Evolutionary conservation across 1,140 invertebrate genomes (phyloP).

Genomic region (Planococcus citri): DNA sequence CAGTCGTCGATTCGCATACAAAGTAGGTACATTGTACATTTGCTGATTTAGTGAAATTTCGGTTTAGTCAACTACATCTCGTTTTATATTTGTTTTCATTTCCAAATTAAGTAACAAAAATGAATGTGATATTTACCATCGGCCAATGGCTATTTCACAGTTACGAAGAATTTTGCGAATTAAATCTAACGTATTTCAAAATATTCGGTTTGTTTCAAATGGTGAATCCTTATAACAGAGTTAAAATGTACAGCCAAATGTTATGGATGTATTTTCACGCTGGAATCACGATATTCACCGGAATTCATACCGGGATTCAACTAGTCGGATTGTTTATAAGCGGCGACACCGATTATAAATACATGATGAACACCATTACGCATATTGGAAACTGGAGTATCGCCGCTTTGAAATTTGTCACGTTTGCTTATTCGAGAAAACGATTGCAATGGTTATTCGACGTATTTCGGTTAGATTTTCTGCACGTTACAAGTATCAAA

Average conservation of each 20-base stretch:
- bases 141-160: constrained; percentile 5
- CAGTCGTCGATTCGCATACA: no score
- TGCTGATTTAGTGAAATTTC: no score
- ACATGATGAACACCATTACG: neutral
- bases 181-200: constrained; percentile 15
- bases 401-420: neutral
- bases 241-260: neutral
- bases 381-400: constrained; percentile 14
- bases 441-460: neutral
- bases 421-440: neutral
- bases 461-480: neutral
- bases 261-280: constrained; percentile 9
- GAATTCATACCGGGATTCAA: neutral
- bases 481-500: neutral
- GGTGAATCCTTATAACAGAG: constrained; percentile 10
- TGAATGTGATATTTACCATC: neutral
- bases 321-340: neutral
- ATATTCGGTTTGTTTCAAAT: constrained; percentile 19
- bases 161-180: constrained; percentile 12
- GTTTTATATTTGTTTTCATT: no score
- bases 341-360: neutral
- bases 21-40: no score
- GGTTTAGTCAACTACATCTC: no score
- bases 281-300: constrained; percentile 3
- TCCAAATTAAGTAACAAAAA: no score